Evolutionary conservation across 1,140 invertebrate species (phyloP).

Genomic region (Trialeurodes vaporariorum): DNA sequence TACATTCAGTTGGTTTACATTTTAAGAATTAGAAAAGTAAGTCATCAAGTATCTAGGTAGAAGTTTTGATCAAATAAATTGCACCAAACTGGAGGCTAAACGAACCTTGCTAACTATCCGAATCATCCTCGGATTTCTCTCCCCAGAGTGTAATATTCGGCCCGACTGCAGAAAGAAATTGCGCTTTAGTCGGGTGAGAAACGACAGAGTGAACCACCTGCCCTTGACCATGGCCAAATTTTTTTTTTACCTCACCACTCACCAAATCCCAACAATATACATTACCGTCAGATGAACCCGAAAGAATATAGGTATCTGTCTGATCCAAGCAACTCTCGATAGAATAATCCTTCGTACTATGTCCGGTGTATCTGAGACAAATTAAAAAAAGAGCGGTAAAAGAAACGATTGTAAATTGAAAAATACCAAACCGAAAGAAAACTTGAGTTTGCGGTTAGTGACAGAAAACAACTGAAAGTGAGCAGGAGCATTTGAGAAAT

Average conservation of each 20-base stretch:
- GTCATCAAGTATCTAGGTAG: too few species aligned
- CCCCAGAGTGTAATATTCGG: not conserved
- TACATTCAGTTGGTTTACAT: too few species aligned
- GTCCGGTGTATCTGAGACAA: constrained; percentile 55
- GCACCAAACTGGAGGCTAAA: too few species aligned
- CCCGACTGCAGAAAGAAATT: not conserved
- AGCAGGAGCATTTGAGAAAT: too few species aligned
- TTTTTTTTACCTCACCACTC: constrained; percentile 27
- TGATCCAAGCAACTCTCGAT: constrained; percentile 74
- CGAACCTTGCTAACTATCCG: too few species aligned
- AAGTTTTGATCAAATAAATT: too few species aligned
- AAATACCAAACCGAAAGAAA: too few species aligned
- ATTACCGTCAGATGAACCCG: constrained; percentile 75
- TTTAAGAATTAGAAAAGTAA: too few species aligned
- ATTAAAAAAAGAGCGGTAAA: too few species aligned
- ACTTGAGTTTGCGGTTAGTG: too few species aligned
- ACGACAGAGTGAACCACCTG: not conserved
- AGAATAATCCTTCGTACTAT: constrained; percentile 62
- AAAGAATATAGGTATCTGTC: constrained; percentile 70
- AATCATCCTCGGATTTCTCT: not conserved
- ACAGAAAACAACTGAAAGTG: too few species aligned
- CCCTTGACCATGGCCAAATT: not conserved
- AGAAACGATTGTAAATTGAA: too few species aligned
- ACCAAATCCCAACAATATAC: constrained; percentile 84
- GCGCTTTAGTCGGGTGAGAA: not conserved